These are phyloP conservation scores for Tortrix viridana DNA, from an alignment of 2,888 invertebrate genomes.

Conservation along the genomic window DNA sequence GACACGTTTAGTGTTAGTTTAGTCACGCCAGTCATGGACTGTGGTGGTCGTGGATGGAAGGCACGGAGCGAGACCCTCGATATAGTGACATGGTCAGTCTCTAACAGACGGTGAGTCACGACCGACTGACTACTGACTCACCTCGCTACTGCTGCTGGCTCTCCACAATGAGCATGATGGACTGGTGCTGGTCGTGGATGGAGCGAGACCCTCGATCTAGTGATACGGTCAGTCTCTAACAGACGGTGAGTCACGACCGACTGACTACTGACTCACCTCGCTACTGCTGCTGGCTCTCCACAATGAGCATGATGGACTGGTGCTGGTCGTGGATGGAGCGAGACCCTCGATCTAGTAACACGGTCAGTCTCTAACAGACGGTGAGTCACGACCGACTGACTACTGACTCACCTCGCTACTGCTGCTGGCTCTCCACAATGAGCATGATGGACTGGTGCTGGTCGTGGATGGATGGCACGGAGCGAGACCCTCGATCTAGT, in stretches of 20 bases:
- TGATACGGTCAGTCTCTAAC: slow-evolving; percentile 95
- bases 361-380: slow-evolving; percentile 95
- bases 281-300: slow-evolving; percentile 94
- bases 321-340: slow-evolving; percentile 84
- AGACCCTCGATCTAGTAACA: slow-evolving; percentile 93
- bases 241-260: slow-evolving; percentile 95
- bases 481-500: no score
- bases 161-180: slow-evolving; percentile 94
- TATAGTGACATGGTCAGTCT: no score
- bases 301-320: slow-evolving; percentile 94
- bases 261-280: slow-evolving; percentile 93
- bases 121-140: slow-evolving; percentile 12
- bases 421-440: slow-evolving; percentile 86
- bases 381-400: slow-evolving; percentile 95
- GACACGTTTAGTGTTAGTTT: no score
- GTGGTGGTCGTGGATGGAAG: no score
- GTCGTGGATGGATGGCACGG: no score
- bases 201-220: slow-evolving; percentile 92
- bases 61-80: no score
- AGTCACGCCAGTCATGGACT: no score
- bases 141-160: slow-evolving; percentile 85
- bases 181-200: slow-evolving; percentile 85
- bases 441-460: no score
- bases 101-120: background rate
- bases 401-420: slow-evolving; percentile 92